phyloP scores from a whole-genome alignment of 2,888 invertebrate species.

The Drosophila mimetica region DNA sequence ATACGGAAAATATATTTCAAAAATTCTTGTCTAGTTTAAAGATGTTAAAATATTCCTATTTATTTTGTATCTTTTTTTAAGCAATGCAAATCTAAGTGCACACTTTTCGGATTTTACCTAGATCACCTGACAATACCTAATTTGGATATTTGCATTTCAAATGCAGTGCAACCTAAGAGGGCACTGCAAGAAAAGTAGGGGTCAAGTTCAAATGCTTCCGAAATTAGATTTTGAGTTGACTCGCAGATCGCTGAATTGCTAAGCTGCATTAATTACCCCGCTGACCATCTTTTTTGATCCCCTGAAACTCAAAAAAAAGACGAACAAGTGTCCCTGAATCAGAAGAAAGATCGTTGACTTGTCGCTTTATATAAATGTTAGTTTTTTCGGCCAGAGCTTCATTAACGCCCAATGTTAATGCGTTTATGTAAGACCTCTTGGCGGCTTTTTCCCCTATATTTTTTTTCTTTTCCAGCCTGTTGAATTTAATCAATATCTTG shows the following conservation, averaged over 20 bases:
- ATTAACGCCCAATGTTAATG: slow-evolving; percentile 53
- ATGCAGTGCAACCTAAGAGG: slow-evolving; percentile 13
- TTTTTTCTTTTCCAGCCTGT: not conserved
- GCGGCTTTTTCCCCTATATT: not conserved
- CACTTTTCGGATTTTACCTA: not conserved
- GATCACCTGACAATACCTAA: not conserved
- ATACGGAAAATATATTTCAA: not conserved
- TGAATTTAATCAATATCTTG: slow-evolving; percentile 65
- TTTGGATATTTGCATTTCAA: slow-evolving; percentile 33
- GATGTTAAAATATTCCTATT: no score
- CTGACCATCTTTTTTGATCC: not conserved
- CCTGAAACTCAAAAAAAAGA: not conserved
- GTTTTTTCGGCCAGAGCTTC: slow-evolving; percentile 44
- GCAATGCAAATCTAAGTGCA: not conserved
- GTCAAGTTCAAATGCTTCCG: slow-evolving; percentile 32
- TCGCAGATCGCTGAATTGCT: slow-evolving; percentile 13
- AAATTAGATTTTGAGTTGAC: slow-evolving; percentile 33
- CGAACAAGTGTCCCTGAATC: slow-evolving; percentile 13
- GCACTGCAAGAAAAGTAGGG: not conserved
- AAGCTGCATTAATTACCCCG: slow-evolving; percentile 1
- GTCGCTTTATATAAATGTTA: slow-evolving; percentile 30
- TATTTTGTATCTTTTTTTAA: no score
- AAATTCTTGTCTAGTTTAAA: no score
- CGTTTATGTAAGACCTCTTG: slow-evolving; percentile 34
- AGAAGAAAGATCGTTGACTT: slow-evolving; percentile 18